Base-by-base conservation (phyloP, 2,888 invertebrate species). In the Gryllus longicercus region DNA sequence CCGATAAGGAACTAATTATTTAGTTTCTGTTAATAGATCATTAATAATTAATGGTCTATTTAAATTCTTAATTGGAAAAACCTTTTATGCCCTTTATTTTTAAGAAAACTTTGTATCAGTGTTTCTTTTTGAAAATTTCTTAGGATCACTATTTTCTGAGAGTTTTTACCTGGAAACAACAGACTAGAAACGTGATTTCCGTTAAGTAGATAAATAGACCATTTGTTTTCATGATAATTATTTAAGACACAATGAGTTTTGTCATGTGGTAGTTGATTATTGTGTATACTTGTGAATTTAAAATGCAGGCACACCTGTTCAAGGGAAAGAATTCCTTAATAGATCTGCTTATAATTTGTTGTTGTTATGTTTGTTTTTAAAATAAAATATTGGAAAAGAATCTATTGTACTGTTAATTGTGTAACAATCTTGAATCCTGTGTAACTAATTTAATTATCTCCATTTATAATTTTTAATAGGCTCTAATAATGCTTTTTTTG, bases 301-400 rank as follows among this genome's bases (percentile, higher is more conserved):
- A n/a, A 50, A 74, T 75, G 12, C 51, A 75, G 18, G 4, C 23
- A 51, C 21, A 80, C 79, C 80, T 82, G 81, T 82, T 82, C 80
- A 78, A 78, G 80, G 81, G 78, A 79, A 77, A 79, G 81, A 74
- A 80, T 74, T 78, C 80, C 80, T 75, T 82, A 82, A 82, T 80
- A 82, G 81, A 80, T 80, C 79, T 81, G 79, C 79, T 23, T 25
- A 63, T 18, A 38, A 51, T 49, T 18, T 80, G 49, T 38, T 38
- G 38, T 38, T 49, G 74, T n/a, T 25, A n/a, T 78, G 10, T 38
- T 63, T 78, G n/a, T n/a, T 23, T 63, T 78, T 78, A 63, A 14
- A 63, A 38, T 23, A 18, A 50, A 50, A 51, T 38, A 38, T 18
- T 16, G 49, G n/a, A 23, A 18, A 50, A 78, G 5, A 78, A 63